These are phyloP conservation scores for Drosophila dives DNA, from an alignment of 2,888 invertebrate species.

Conservation along the genomic window DNA sequence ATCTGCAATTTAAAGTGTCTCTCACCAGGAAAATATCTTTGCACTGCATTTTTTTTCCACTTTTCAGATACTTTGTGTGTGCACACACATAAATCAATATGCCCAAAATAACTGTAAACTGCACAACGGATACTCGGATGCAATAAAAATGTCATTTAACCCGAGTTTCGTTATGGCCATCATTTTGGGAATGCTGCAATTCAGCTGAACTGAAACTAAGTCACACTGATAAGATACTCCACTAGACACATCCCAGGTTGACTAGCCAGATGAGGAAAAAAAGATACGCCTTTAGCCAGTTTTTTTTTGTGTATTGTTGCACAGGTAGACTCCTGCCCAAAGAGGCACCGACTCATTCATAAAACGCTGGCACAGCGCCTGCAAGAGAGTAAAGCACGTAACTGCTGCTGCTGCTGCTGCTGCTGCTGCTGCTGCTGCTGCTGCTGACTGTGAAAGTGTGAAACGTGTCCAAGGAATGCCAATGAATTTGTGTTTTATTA, in stretches of 20 bases:
- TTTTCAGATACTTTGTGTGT: slow-evolving; percentile 30
- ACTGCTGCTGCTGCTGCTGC: slow-evolving; percentile 16
- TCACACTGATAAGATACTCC: slow-evolving; percentile 42
- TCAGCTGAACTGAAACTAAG: slow-evolving; percentile 15
- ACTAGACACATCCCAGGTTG: slow-evolving; percentile 11
- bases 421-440: neutral
- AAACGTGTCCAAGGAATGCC: slow-evolving; percentile 77
- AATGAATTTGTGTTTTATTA: slow-evolving; percentile 61
- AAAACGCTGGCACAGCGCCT: slow-evolving; percentile 39
- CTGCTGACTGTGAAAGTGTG: slow-evolving; percentile 67
- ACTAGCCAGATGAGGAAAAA: slow-evolving; percentile 31
- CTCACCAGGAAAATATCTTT: neutral
- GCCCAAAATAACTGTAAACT: slow-evolving; percentile 38
- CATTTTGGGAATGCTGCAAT: slow-evolving; percentile 11
- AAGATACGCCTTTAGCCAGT: slow-evolving; percentile 25
- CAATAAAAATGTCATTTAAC: slow-evolving; percentile 41
- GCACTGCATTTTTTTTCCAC: neutral
- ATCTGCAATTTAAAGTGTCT: neutral
- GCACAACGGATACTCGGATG: slow-evolving; percentile 30
- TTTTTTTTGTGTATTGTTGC: slow-evolving; percentile 19
- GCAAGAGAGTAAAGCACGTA: slow-evolving; percentile 42
- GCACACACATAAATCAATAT: slow-evolving; percentile 47
- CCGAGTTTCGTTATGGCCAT: slow-evolving; percentile 25
- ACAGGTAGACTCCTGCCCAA: slow-evolving; percentile 31
- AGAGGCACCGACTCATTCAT: slow-evolving; percentile 59